These are phyloP conservation scores for Drosophila arizonae DNA, from an alignment of 1,140 invertebrate genomes.

Conservation along the genomic window DNA sequence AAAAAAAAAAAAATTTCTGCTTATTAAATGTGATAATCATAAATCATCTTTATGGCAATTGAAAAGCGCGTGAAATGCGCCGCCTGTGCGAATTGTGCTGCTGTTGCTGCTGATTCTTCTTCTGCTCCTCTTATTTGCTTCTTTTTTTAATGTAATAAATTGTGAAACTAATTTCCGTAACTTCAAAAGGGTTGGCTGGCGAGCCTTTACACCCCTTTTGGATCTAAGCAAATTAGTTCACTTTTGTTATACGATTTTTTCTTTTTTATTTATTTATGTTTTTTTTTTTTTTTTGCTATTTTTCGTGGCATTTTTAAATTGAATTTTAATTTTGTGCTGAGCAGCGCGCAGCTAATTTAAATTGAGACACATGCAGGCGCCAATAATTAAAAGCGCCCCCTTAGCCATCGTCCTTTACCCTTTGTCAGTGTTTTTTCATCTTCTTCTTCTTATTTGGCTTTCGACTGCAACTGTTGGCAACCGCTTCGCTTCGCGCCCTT, in stretches of 20 bases:
- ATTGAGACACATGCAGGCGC: conserved; percentile 80
- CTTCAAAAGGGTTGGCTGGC: conserved; percentile 37
- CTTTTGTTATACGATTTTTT: conserved; percentile 61
- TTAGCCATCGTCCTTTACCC: conserved; percentile 45
- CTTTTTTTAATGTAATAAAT: conserved; percentile 55
- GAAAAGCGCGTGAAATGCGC: conserved; percentile 69
- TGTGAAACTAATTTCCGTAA: conserved; percentile 70
- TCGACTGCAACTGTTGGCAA: conserved; percentile 66
- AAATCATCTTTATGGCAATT: conserved; percentile 81
- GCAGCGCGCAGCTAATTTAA: conserved; percentile 72
- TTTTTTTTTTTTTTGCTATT: conserved; percentile 49
- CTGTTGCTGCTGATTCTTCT: background rate
- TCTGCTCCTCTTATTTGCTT: conserved; percentile 7
- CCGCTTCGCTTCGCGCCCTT: conserved; percentile 20
- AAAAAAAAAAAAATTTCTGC: conserved; percentile 48
- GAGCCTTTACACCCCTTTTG: conserved; percentile 44
- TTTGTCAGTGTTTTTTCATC: conserved; percentile 14
- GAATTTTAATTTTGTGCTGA: conserved; percentile 72
- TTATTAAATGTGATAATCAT: conserved; percentile 75
- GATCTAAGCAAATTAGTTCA: conserved; percentile 62
- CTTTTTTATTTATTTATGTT: conserved; percentile 25
- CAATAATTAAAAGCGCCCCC: conserved; percentile 76
- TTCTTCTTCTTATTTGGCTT: background rate
- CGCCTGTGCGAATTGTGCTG: conserved; percentile 10
- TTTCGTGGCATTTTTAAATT: conserved; percentile 79